These are phyloP conservation scores for Archocentrus centrarchus DNA, from an alignment of 2,113 vertebrate species.

Conservation along the genomic window DNA sequence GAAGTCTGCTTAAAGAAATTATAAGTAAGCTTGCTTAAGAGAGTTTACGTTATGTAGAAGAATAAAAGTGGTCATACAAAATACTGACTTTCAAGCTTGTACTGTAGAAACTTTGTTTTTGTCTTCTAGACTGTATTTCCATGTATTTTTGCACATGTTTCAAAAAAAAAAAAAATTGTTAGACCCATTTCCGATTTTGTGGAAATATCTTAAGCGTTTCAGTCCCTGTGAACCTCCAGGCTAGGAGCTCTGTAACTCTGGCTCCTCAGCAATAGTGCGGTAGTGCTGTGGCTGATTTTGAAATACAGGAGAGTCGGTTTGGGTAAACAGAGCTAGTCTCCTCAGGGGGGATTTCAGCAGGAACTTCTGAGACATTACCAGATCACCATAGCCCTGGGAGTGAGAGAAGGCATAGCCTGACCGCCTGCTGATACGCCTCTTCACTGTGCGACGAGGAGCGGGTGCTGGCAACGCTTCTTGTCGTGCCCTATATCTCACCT, in stretches of 20 bases:
- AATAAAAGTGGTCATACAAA: not conserved
- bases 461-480: constrained; percentile 76
- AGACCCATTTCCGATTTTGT: not conserved
- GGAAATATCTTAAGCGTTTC: not conserved
- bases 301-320: constrained; percentile 59
- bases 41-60: not conserved
- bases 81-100: not conserved
- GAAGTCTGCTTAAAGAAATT: not conserved
- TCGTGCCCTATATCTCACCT: constrained; percentile 86
- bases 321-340: constrained; percentile 39
- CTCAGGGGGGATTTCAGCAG: constrained; percentile 67
- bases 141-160: not conserved
- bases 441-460: constrained; percentile 43
- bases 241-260: not conserved
- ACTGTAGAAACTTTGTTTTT: not conserved
- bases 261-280: constrained; percentile 67
- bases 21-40: not conserved
- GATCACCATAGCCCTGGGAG: constrained; percentile 89
- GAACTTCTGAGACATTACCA: constrained; percentile 90
- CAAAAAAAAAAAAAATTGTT: not conserved
- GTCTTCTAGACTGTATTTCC: not conserved
- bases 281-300: constrained; percentile 74
- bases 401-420: constrained; percentile 98
- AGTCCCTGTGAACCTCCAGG: not conserved
- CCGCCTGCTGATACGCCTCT: constrained; percentile 81